Evolutionary conservation across 2,888 invertebrate species (phyloP).

Genomic region (Ichneumon xanthorius): DNA sequence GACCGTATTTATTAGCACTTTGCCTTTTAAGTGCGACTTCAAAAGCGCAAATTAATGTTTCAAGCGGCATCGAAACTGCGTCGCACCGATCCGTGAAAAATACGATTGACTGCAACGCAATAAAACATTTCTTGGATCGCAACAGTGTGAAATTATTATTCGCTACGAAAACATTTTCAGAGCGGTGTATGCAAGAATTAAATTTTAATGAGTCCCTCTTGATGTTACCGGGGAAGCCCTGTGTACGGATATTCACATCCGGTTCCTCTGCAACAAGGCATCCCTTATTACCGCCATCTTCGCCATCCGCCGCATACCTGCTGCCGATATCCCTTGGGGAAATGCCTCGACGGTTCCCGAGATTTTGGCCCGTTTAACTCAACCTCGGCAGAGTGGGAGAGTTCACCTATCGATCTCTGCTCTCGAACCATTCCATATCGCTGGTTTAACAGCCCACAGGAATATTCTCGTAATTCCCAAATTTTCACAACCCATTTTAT

Average conservation of each 20-base stretch:
- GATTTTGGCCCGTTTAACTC: constrained; percentile 5
- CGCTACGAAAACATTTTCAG: no score
- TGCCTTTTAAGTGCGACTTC: neutral
- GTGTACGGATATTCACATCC: neutral
- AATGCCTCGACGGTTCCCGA: neutral
- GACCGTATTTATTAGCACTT: neutral
- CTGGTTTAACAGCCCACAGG: neutral
- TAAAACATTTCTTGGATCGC: neutral
- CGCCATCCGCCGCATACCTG: neutral
- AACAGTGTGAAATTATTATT: neutral
- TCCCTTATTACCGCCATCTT: neutral
- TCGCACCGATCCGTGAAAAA: neutral
- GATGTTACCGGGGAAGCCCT: neutral
- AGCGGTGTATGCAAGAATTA: neutral
- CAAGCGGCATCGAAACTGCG: constrained; percentile 3
- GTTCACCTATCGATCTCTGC: constrained; percentile 31
- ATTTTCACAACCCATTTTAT: neutral
- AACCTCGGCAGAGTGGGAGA: neutral
- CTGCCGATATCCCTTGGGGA: constrained; percentile 1
- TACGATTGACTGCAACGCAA: neutral
- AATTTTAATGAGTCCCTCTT: neutral
- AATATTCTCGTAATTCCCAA: constrained; percentile 2
- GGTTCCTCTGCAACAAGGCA: neutral
- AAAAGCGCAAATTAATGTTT: neutral
- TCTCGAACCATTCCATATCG: neutral